Evolutionary conservation across 2,797 vertebrate species (phyloP).

Genomic region (Siniperca undulata): DNA sequence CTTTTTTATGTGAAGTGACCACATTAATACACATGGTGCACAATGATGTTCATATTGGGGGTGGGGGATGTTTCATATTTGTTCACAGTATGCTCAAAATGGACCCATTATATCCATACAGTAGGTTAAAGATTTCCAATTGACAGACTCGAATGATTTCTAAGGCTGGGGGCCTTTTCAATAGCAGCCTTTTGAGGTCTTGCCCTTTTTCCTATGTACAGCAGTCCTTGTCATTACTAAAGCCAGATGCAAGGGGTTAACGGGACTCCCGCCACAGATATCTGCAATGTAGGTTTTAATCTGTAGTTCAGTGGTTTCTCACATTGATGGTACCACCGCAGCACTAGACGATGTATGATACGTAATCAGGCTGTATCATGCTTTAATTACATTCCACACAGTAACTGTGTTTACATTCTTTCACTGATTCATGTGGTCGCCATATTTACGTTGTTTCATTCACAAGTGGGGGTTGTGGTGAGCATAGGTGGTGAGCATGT

Average conservation of each 20-base stretch:
- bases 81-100: constrained; percentile 34
- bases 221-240: not conserved
- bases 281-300: not conserved
- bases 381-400: not conserved
- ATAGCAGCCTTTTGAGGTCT: constrained; percentile 13
- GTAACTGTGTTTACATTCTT: too few species aligned
- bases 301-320: not conserved
- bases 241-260: not conserved
- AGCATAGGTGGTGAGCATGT: too few species aligned
- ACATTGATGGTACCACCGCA: not conserved
- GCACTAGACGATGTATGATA: too few species aligned
- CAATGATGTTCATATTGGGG: constrained; percentile 36
- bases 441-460: not conserved
- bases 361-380: not conserved
- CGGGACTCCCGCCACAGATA: not conserved
- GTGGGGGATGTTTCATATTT: constrained; percentile 40
- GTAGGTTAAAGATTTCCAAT: constrained; percentile 35
- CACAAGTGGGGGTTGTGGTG: too few species aligned
- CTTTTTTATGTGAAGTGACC: constrained; percentile 59
- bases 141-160: not conserved
- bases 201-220: too few species aligned
- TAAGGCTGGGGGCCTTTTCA: constrained; percentile 10
- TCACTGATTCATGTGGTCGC: not conserved
- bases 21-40: constrained; percentile 47
- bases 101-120: constrained; percentile 31